Evolutionary conservation across 2,888 invertebrate genomes (phyloP).

Genomic region (Plebejus argus): DNA sequence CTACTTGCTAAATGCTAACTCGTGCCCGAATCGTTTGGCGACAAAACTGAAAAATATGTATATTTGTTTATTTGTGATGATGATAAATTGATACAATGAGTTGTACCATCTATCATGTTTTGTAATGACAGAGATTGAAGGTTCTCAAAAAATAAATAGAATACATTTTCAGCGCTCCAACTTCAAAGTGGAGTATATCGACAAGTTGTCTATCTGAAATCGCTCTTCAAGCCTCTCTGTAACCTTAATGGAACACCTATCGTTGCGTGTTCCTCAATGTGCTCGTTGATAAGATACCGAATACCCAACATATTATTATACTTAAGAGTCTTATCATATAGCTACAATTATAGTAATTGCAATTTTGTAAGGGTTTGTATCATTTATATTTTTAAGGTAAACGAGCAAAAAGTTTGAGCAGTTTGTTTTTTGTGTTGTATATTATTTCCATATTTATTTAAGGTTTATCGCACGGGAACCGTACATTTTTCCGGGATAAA

Average conservation of each 20-base stretch:
- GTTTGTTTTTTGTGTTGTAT: not conserved
- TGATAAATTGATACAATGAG: not conserved
- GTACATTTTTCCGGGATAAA: too few relatives aligned
- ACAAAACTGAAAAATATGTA: too few relatives aligned
- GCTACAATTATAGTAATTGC: conserved; percentile 6
- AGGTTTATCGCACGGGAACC: too few relatives aligned
- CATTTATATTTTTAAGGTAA: not conserved
- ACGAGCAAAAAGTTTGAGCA: not conserved
- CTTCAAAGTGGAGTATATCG: not conserved
- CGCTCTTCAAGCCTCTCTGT: not conserved
- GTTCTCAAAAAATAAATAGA: not conserved
- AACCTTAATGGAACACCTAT: conserved; percentile 12
- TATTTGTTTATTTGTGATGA: too few relatives aligned
- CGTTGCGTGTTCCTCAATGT: conserved; percentile 26
- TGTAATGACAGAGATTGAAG: not conserved
- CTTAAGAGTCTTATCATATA: not conserved
- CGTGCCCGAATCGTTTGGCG: too few relatives aligned
- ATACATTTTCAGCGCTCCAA: not conserved
- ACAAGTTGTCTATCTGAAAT: not conserved
- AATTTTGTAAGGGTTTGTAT: not conserved
- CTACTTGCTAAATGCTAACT: too few relatives aligned
- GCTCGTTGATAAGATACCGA: conserved; percentile 4
- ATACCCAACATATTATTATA: conserved; percentile 14
- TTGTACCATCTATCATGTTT: not conserved
- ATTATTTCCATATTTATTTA: not conserved